Evolutionary conservation across 2,888 invertebrate genomes (phyloP), one percentile per base, ranked within the genome.

Genomic region (Apoderus coryli): DNA sequence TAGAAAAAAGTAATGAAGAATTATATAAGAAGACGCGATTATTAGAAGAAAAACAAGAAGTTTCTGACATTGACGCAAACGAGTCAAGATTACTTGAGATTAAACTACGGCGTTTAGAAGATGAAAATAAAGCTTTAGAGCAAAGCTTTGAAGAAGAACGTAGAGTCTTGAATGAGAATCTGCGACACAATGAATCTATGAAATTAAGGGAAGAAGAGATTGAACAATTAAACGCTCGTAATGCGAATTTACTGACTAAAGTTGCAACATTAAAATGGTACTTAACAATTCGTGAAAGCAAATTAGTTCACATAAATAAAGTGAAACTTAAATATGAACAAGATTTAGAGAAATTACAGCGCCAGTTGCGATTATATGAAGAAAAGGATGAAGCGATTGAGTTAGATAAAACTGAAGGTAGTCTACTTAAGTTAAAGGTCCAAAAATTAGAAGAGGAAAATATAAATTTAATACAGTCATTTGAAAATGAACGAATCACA

Each of bases 371-470:
- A 19, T 32, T 46, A 7, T 29, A 27, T 4, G 44, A 46, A 27
- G 42, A 44, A 19, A 39, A 39, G 10, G 23, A 41, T 13, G 42
- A 42, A 31, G 36, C 40, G 4, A 24, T 39, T 9, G 38, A 38
- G 27, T 14, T 45, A 4, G 40, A 38, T 3, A 42, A 39, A 26
- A 35, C 41, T 13, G 43, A 46, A 29, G 35, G 37, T 16, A 38
- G 37, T 12, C 32, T 46, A 9, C 27, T 46, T n/a, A 29, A 37
- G 27, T 16, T 44, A 10, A 44, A 44, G 32, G 27, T 45, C 4
- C 37, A 43, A 16, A 40, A 42, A 12, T 33, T 41, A 26, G 42
- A 43, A 35, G 37, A 38, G 15, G 43, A 41, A 31, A 41, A 43
- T 6, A 36, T 33, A 16, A 35, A 27, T 19, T 32, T 45, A 22